Conservation (phyloP, 2,888 invertebrate genomes). For the Polyploca ridens region DNA sequence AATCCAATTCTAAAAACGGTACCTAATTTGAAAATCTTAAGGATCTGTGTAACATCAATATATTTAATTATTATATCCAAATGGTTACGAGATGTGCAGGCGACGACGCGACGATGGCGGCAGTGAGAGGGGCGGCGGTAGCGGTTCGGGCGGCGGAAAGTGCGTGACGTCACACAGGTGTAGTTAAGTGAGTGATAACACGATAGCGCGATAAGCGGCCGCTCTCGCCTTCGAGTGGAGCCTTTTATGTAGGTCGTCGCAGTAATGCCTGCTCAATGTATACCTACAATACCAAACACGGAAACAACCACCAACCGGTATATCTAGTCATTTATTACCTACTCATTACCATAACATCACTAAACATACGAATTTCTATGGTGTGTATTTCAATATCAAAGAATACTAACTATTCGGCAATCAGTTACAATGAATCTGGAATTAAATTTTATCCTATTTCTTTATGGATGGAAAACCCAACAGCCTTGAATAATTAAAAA, state of each 20-base stretch:
- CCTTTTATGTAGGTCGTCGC: conserved; percentile 15
- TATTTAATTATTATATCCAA: too few species aligned
- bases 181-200: conserved; percentile 50
- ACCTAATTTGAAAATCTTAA: too few species aligned
- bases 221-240: conserved; percentile 20
- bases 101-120: neutral
- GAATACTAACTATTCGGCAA: too few species aligned
- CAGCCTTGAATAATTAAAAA: too few species aligned
- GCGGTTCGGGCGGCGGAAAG: neutral
- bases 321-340: conserved; percentile 34
- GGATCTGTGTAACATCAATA: too few species aligned
- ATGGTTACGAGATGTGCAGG: neutral
- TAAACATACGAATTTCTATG: neutral
- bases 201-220: conserved; percentile 49
- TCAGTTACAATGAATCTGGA: neutral
- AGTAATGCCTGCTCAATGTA: conserved; percentile 1
- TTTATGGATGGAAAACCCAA: too few species aligned
- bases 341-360: conserved; percentile 16
- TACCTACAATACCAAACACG: neutral
- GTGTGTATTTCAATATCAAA: conserved; percentile 24
- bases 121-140: conserved; percentile 1
- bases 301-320: conserved; percentile 39
- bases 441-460: neutral
- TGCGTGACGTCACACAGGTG: conserved; percentile 67
- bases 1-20: too few species aligned